Conservation (phyloP, 2,797 vertebrate species). For the Falco peregrinus region DNA sequence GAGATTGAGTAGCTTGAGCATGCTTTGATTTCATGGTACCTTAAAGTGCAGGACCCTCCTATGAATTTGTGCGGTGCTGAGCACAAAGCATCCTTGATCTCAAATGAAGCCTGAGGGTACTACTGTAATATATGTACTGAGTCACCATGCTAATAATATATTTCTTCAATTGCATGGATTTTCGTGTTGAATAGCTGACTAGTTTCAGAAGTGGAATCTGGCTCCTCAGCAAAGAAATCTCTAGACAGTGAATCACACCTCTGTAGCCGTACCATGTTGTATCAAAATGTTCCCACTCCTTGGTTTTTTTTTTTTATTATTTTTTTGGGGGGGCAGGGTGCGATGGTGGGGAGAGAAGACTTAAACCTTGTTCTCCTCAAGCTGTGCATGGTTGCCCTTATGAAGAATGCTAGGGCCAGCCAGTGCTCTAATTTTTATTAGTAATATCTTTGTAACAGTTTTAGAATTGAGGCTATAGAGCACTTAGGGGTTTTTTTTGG, state of each 20-base stretch:
- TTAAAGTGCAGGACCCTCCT: neutral
- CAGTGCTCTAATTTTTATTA: neutral
- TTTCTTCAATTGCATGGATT: neutral
- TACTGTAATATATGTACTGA: neutral
- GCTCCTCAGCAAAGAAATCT: neutral
- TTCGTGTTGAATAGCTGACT: neutral
- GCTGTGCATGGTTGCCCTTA: neutral
- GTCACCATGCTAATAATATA: neutral
- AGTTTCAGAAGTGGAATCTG: neutral
- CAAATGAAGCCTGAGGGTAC: neutral
- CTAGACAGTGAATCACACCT: neutral
- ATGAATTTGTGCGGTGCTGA: neutral
- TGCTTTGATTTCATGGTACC: neutral
- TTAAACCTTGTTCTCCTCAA: neutral
- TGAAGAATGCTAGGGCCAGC: neutral
- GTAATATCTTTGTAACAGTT: neutral
- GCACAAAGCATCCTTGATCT: constrained; percentile 22
- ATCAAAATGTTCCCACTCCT: neutral
- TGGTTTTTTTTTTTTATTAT: neutral
- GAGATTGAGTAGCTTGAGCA: neutral
- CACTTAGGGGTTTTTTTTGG: neutral
- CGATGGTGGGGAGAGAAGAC: neutral
- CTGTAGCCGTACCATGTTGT: neutral
- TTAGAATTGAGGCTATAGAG: neutral
- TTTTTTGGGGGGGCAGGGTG: neutral